A percentile compares a stretch with the other conserved stretches of the same genome.
These are phyloP conservation scores for Alentia gelatinosa DNA, from an alignment of 2,888 invertebrate species.

Conservation along the genomic window DNA sequence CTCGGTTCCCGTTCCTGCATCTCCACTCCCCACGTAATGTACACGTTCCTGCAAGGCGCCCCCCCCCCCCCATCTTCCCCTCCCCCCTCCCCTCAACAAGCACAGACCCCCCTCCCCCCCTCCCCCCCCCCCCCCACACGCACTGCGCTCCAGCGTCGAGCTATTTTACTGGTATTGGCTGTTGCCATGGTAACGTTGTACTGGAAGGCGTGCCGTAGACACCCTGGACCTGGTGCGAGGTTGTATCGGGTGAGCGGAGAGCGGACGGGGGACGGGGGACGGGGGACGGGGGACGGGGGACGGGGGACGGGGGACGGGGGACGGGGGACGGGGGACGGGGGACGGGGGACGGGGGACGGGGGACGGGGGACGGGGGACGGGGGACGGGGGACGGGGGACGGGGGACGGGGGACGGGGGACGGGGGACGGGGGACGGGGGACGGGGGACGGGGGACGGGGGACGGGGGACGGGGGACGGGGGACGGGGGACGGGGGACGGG, in stretches of 20 bases:
- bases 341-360: neutral
- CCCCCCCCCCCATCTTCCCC: neutral
- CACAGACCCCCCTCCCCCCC: neutral
- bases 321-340: neutral
- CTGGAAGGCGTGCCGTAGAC: neutral
- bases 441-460: too few relatives aligned
- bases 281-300: too few relatives aligned
- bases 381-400: neutral
- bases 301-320: neutral
- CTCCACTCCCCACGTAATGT: neutral
- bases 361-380: too few relatives aligned
- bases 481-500: neutral
- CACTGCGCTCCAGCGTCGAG: neutral
- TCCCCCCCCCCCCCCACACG: neutral
- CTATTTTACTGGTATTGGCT: slow-evolving; percentile 30
- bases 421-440: neutral
- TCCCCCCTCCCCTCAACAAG: neutral
- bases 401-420: neutral
- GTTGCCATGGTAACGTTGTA: slow-evolving; percentile 36
- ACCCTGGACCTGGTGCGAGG: neutral
- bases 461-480: too few relatives aligned
- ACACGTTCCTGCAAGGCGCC: neutral
- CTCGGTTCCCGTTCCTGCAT: neutral
- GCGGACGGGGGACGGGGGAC: too few relatives aligned
- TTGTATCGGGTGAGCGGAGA: neutral